These are phyloP conservation scores for Pomatostomus ruficeps DNA, from an alignment of 2,113 vertebrate genomes.

Conservation along the genomic window DNA sequence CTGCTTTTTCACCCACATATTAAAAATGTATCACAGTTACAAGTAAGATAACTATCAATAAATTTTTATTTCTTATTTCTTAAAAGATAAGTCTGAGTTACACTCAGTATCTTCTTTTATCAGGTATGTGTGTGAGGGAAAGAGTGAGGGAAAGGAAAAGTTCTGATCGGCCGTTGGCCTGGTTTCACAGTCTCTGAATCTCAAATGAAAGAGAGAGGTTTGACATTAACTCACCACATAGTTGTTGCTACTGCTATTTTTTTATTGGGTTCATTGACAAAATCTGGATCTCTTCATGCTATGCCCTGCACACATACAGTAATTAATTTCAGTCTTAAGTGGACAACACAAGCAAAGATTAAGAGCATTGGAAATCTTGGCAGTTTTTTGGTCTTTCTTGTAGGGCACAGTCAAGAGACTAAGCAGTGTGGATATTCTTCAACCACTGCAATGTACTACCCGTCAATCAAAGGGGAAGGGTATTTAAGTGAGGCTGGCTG, in stretches of 20 bases:
- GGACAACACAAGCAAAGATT: background rate
- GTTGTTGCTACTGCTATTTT: background rate
- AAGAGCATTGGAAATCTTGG: background rate
- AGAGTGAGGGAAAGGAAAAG: background rate
- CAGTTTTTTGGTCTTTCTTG: background rate
- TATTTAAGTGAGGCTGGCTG: background rate
- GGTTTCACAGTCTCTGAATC: background rate
- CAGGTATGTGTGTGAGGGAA: background rate
- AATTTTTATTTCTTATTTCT: background rate
- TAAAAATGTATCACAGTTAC: background rate
- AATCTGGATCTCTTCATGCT: background rate
- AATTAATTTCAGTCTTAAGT: background rate
- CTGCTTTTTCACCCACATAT: background rate
- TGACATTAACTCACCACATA: background rate
- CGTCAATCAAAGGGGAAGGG: background rate
- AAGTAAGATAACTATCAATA: background rate
- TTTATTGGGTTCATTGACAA: background rate
- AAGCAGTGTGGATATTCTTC: background rate
- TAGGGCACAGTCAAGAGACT: background rate
- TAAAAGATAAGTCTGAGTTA: background rate
- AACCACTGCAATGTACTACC: background rate
- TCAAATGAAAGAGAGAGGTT: background rate
- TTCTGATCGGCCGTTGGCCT: background rate
- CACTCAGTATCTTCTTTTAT: background rate
- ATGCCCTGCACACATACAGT: fast-evolving